Base-by-base conservation (phyloP, 2,888 invertebrate genomes). In the Tachystola acroxantha region DNA sequence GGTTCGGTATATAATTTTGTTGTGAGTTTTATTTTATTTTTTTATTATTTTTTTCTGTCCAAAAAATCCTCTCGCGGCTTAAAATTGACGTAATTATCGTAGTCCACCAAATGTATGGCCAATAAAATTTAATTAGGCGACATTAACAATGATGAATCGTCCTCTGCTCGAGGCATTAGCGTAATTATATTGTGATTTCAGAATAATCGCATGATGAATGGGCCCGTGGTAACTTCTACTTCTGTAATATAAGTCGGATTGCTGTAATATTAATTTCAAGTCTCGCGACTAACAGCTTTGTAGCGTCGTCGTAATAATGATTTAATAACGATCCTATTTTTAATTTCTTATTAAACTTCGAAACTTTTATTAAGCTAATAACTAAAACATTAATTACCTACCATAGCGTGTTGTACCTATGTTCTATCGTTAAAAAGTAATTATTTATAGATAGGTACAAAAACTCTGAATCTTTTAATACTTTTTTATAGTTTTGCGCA, bases 141-240 rank as follows among this genome's bases (percentile, higher is more conserved):
- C 66, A 70, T 73, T 75, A 72, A 66, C 63, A 58, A 65, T 74
- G 76, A 78, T 68, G 64, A 73, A 75, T 75, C 57, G 64, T 53
- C 45, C 46, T 44, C 54, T 53, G 62, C 59, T 60, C 49, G 42
- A 48, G 50, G 64, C 63, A 69, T 74, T 74, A 68, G 62, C 60
- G 72, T 72, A 72, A 76, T 78, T 74, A 76, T 77, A 73, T 71
- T 70, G 71, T 76, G 77, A 76, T 79, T 76, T 70, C 62, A 60
- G 65, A 69, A 73, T 76, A 75, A 78, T 76, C 72, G 63, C 61
- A 55, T 78, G 73, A 80, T 74, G 61, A 73, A 79, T 76, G 63
- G 63, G 46, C 48, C 48, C 48, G 50, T 54, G 48, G 52, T 50
- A 66, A 70, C 59, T 68, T 68, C 56, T 54, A 60, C 61, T 66